Evolutionary conservation across 2,888 invertebrate genomes (phyloP), one percentile per base, ranked within the genome.

Genomic region (Aelia acuminata): DNA sequence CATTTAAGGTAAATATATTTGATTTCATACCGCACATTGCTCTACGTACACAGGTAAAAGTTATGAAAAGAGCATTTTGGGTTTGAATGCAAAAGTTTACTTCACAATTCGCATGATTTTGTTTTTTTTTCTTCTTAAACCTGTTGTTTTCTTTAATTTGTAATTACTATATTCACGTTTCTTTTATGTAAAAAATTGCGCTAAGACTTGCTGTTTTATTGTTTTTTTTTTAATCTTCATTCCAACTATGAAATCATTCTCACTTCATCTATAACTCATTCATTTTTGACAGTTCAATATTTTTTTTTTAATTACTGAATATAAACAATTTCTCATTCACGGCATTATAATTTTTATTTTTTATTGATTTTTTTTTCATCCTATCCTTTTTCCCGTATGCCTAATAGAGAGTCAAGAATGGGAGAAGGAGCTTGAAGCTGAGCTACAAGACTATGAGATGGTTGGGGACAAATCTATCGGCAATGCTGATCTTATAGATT

Each of bases 351-450:
- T 18, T 88, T 84, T 84, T 50, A 88, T 80, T 85, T 87, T 89
- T 88, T 87, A n/a, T 84, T 57, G 75, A 43, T 88, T 87, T 87
- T 49, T 57, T 48, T 87, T 39, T 85, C 85, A 84, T 88, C 47
- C 57, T 89, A 90, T 89, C 90, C 91, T 90, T 90, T 90, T 63
- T 89, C 57, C 89, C 88, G n/a, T 87, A 50, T 88, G 86, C 75
- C 87, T n/a, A 48, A 87, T 75, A 87, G 87, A 87, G 87, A 48
- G 80, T 47, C 87, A 97, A 93, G 97, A 98, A 94, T 98, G 98
- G 98, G 98, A 98, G 94, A 97, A 96, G 92, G 98, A 98, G 93
- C 93, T 98, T 92, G 98, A 98, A 92, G 97, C 97, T 86, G 98
- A 98, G 93, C 94, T 98, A 91, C 97, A 97, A 92, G 98, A 98